Evolutionary conservation across 2,888 invertebrate genomes (phyloP).

Genomic region (Drepanosiphum platanoidis): DNA sequence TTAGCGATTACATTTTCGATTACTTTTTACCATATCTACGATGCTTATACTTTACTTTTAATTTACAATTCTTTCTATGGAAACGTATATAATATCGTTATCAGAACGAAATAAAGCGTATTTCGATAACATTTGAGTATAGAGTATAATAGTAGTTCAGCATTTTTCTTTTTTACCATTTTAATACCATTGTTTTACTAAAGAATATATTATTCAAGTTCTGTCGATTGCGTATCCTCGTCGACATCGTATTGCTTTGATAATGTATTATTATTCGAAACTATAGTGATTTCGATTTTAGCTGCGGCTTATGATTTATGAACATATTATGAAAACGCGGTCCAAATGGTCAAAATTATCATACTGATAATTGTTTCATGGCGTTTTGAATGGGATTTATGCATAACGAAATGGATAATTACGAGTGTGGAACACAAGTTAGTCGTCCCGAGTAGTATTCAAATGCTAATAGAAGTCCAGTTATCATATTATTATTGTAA

Average conservation of each 20-base stretch:
- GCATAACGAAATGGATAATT: constrained; percentile 53
- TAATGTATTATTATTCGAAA: background rate
- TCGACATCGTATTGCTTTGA: constrained; percentile 23
- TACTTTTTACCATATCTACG: too few relatives aligned
- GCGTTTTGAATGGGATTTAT: constrained; percentile 30
- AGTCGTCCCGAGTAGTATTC: constrained; percentile 49
- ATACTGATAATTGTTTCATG: constrained; percentile 51
- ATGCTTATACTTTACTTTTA: too few relatives aligned
- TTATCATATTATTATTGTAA: constrained; percentile 53
- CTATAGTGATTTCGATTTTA: background rate
- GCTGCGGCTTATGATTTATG: constrained; percentile 27
- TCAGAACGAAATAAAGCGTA: too few relatives aligned
- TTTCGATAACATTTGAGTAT: too few relatives aligned
- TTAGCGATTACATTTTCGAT: too few relatives aligned
- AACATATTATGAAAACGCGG: constrained; percentile 21
- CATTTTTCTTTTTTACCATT: too few relatives aligned
- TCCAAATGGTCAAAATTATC: constrained; percentile 45
- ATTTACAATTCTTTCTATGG: too few relatives aligned
- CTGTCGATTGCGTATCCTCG: too few relatives aligned
- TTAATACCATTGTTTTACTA: too few relatives aligned
- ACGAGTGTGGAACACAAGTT: constrained; percentile 59
- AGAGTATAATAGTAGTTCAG: too few relatives aligned
- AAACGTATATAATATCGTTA: too few relatives aligned
- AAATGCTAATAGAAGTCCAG: constrained; percentile 52
- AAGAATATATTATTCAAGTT: too few relatives aligned